Conservation (phyloP, 1,140 invertebrate species). For the Matsumurasca onukii region DNA sequence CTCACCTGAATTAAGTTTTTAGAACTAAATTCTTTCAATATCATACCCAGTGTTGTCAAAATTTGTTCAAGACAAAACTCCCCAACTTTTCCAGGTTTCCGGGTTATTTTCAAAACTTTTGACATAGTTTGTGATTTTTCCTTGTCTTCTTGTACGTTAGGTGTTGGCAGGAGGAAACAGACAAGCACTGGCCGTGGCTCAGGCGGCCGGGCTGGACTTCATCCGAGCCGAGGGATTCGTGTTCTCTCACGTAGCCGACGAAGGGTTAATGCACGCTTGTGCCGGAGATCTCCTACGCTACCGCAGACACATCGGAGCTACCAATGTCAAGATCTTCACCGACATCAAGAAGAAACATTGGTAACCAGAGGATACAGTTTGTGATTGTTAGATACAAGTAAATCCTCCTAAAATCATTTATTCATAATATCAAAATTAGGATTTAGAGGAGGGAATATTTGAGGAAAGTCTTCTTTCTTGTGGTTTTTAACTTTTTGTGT, state of each 20-base stretch:
- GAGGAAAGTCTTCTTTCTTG: too few relatives aligned
- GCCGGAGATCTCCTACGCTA: conserved; percentile 74
- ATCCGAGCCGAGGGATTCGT: conserved; percentile 81
- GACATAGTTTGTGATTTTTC: background rate
- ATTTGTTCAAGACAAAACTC: background rate
- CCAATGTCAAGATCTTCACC: conserved; percentile 68
- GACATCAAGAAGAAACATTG: conserved; percentile 90
- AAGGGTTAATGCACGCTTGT: conserved; percentile 76
- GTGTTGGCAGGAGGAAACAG: conserved; percentile 75
- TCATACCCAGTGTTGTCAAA: background rate
- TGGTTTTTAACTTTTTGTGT: too few relatives aligned
- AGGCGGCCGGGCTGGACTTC: conserved; percentile 71
- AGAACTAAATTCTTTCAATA: background rate
- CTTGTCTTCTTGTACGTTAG: conserved; percentile 44
- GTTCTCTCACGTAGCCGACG: conserved; percentile 80
- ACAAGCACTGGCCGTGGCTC: conserved; percentile 74
- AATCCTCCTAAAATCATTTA: too few relatives aligned
- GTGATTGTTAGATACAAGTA: too few relatives aligned
- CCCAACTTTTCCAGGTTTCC: background rate
- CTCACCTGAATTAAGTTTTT: background rate
- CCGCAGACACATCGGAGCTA: conserved; percentile 65
- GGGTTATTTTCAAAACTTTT: background rate
- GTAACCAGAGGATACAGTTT: too few relatives aligned
- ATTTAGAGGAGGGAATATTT: too few relatives aligned
- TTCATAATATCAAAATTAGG: too few relatives aligned